Evolutionary conservation across 2,797 vertebrate genomes (phyloP), one percentile per base, ranked within the genome.

Genomic region (Chelonia mydas): DNA sequence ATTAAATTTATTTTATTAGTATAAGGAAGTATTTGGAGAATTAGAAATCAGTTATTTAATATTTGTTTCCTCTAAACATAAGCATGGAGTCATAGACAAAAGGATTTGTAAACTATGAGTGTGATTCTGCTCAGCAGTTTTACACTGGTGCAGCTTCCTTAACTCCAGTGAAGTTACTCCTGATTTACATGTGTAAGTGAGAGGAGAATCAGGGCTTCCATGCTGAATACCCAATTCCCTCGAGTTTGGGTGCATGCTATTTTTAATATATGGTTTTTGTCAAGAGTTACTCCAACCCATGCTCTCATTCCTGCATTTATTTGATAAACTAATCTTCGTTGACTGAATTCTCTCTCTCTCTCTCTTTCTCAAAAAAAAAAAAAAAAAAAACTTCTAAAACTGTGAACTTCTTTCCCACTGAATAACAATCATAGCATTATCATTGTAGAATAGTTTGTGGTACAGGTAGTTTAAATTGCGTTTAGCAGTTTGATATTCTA

Each of bases 401-500:
- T 92, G 11, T 77, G 53, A 92, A 50, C 47, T 19, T 1, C 3
- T 8, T 59, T 8, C 15, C 1, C 49, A 47, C 21, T 92, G 19
- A 85, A 87, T 3, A 65, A 4, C 2, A 84, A 28, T 82, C 54
- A 57, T 16, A 89, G 41, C 0, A 13, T 84, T 84, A 16, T 11
- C 10, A 55, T 27, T 11, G 7, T 50, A 82, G 16, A 86, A 81
- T 96, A 57, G 6, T 15, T 80, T 90, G 65, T 13, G 5, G 33
- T 91, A 15, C 11, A 93, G 59, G 28, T 2, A 21, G 17, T 21
- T 74, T 28, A 59, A 59, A 59, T 31, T 76, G 15, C 55, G 85
- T 81, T 81, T 85, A 25, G 78, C 49, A 78, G 19, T 45, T 90
- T 19, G 51, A 5, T 61, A 90, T 94, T 72, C 37, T 90, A n/a